phyloP scores from a whole-genome alignment of 2,797 vertebrate species.

The Neosilurus mollespiculum region DNA sequence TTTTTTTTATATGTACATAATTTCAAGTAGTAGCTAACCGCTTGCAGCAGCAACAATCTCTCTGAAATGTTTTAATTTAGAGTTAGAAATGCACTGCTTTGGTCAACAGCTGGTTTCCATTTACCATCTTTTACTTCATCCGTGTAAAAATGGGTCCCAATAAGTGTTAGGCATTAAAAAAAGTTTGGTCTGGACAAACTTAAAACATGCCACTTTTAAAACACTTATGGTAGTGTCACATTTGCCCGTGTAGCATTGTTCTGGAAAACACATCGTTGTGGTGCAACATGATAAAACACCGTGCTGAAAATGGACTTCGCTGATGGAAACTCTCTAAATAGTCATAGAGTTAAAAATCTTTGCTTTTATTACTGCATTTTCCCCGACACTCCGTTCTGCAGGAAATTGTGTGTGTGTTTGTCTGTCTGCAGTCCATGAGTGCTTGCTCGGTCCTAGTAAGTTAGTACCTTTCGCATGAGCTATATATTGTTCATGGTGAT shows the following conservation, averaged over 20 bases:
- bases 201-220: slow-evolving; percentile 71
- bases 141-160: slow-evolving; percentile 69
- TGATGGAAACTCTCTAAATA: slow-evolving; percentile 63
- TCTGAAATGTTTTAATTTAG: slow-evolving; percentile 44
- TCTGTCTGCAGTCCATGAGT: too few relatives aligned
- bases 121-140: slow-evolving; percentile 65
- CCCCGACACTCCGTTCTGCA: neutral
- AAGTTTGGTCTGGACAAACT: slow-evolving; percentile 68
- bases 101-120: slow-evolving; percentile 73
- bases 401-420: too few relatives aligned
- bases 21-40: slow-evolving; percentile 40
- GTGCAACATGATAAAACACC: slow-evolving; percentile 65
- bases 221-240: slow-evolving; percentile 62
- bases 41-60: slow-evolving; percentile 18
- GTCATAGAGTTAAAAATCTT: slow-evolving; percentile 36
- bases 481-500: too few relatives aligned
- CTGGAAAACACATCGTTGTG: slow-evolving; percentile 64
- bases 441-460: too few relatives aligned
- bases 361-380: slow-evolving; percentile 45
- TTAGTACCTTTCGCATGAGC: too few relatives aligned
- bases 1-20: slow-evolving; percentile 34
- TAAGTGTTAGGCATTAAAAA: slow-evolving; percentile 64
- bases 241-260: slow-evolving; percentile 54
- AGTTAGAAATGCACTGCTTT: slow-evolving; percentile 54
- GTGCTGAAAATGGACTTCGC: slow-evolving; percentile 56